Percentiles rank a stretch among this genome's conserved stretches.
phyloP scores from a whole-genome alignment of 2,113 vertebrate species.

The Pavo muticus region DNA sequence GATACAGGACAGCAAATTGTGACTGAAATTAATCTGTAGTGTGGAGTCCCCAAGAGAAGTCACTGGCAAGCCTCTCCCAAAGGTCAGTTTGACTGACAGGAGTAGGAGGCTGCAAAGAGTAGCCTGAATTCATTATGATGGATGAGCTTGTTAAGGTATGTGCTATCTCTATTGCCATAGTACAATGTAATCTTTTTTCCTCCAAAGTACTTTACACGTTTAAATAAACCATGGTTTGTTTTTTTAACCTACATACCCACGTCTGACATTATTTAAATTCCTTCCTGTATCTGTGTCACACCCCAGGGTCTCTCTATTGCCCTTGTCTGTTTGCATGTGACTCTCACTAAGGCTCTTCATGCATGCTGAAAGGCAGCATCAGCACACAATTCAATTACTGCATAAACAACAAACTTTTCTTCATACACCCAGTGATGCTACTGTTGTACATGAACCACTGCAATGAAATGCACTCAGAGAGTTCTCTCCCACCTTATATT shows the following conservation, averaged over 20 bases:
- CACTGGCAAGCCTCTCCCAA: not conserved
- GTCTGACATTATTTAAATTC: constrained; percentile 4
- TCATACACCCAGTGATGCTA: not conserved
- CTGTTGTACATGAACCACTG: not conserved
- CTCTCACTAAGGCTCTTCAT: not conserved
- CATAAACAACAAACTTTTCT: not conserved
- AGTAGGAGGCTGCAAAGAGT: constrained; percentile 10
- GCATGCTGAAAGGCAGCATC: not conserved
- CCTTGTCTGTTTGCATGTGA: not conserved
- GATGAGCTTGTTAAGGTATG: not conserved
- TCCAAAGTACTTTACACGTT: constrained; percentile 59
- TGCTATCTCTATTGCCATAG: constrained; percentile 26
- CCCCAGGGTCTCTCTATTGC: not conserved
- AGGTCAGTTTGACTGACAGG: not conserved
- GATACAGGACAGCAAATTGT: not conserved
- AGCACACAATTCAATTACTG: not conserved
- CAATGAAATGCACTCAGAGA: not conserved
- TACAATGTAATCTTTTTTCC: constrained; percentile 49
- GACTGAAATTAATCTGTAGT: not conserved
- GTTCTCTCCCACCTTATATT: not conserved
- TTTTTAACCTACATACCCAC: constrained; percentile 64
- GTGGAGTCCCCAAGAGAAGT: not conserved
- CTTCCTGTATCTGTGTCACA: not conserved
- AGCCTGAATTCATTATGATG: not conserved
- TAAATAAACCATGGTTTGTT: constrained; percentile 78